Evolutionary conservation across 2,113 vertebrate genomes (phyloP), one percentile per base, ranked within the genome.

Genomic region (Thinocorus orbignyianus): DNA sequence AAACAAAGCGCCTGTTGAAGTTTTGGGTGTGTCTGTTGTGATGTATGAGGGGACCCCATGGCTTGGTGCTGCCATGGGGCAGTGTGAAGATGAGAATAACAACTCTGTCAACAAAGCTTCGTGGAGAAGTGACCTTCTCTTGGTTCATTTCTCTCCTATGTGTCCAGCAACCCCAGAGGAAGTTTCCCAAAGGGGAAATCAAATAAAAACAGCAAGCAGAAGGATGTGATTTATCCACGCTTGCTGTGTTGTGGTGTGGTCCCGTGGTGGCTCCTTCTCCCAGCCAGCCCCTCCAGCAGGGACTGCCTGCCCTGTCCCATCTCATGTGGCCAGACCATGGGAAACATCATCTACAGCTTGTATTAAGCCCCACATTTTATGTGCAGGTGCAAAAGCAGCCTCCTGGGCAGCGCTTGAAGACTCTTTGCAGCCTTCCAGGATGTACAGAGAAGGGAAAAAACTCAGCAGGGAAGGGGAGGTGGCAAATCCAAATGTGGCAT

Each of bases 21-120:
- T 7, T 39, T 60, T 46, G 31, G 39, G 33, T 22, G 13, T 7
- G 0, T 61, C 64, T 30, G 20, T 16, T 41, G 46, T 49, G 46
- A 6, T 0, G 0, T 8, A 2, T 2, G 9, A 72, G 35, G 64
- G 64, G n/a, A 13, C 18, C 4, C 3, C 4, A 1, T 15, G 22
- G 16, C 37, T 66, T 2, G 0, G 55, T 55, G 52, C 37, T 11
- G 11, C 35, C 11, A 3, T 1, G 1, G 24, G 24, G 46, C 35
- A 25, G 42, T 0, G 1, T 37, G 28, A 64, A 42, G 66, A 15
- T 11, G 35, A 62, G 41, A 74, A n/a, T 17, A 49, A 62, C 0
- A 4, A n/a, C 11, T 78, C 48, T 61, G 66, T 37, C 85, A 55
- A 48, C 37, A n/a, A 48, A 79, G 25, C 12, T n/a, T 71, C 31